A percentile compares a stretch with the other conserved stretches of the same genome.
phyloP scores from a whole-genome alignment of 2,113 vertebrate genomes.

The Calonectris borealis region DNA sequence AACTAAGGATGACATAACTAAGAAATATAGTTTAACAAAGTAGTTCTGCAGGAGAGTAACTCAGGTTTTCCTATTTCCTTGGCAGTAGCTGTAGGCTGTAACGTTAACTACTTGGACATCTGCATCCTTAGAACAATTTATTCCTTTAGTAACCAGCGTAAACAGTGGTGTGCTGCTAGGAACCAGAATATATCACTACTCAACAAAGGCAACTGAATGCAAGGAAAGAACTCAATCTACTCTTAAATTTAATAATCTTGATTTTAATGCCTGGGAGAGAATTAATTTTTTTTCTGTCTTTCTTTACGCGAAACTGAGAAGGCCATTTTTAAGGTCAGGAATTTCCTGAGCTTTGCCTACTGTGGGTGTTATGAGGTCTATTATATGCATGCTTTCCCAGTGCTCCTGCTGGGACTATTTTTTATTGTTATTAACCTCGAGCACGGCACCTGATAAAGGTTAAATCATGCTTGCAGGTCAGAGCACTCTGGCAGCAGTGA shows the following conservation, averaged over 20 bases:
- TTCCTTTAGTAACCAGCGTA: conserved; percentile 59
- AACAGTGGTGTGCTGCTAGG: conserved; percentile 58
- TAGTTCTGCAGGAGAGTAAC: conserved; percentile 42
- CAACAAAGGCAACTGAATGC: conserved; percentile 40
- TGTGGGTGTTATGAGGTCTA: conserved; percentile 3
- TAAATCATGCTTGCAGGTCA: neutral
- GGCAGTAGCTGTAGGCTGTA: conserved; percentile 34
- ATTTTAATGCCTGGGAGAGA: conserved; percentile 8
- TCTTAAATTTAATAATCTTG: conserved; percentile 38
- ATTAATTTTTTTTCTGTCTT: neutral
- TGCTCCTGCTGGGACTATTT: neutral
- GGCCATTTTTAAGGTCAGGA: conserved; percentile 21
- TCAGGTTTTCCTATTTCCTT: conserved; percentile 69
- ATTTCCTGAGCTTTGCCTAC: conserved; percentile 45
- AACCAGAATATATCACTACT: conserved; percentile 28
- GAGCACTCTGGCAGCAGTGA: neutral
- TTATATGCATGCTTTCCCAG: neutral
- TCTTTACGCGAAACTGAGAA: conserved; percentile 10
- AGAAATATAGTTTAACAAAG: conserved; percentile 36
- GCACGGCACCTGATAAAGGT: neutral
- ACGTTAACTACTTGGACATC: conserved; percentile 69
- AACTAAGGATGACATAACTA: conserved; percentile 13
- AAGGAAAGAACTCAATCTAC: conserved; percentile 41
- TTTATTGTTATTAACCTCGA: neutral
- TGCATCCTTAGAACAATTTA: conserved; percentile 68